Conservation (phyloP, 2,888 invertebrate genomes). For the Trissonchulus sp. region DNA sequence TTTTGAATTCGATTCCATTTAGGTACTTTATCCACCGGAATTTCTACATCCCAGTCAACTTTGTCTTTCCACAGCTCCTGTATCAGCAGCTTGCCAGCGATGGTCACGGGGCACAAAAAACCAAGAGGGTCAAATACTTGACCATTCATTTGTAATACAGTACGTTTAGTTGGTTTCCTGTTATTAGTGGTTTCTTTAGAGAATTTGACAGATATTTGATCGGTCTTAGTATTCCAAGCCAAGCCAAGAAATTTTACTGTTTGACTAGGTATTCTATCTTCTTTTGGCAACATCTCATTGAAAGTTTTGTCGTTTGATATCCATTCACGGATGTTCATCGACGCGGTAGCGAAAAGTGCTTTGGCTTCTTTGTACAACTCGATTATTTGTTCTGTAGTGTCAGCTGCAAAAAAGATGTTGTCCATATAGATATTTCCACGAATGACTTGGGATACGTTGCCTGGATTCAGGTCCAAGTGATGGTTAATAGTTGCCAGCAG, state of each 20-base stretch:
- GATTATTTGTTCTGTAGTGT: background rate
- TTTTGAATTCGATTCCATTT: background rate
- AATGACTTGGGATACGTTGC: background rate
- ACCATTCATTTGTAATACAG: background rate
- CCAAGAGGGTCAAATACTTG: background rate
- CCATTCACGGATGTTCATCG: conserved; percentile 4
- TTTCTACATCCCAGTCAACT: conserved; percentile 3
- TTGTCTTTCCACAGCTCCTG: background rate
- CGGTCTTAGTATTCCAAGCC: background rate
- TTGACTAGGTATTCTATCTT: background rate
- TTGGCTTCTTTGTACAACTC: background rate
- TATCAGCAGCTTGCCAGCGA: background rate
- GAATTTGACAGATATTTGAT: background rate
- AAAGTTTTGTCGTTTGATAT: conserved; percentile 3
- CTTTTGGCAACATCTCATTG: background rate
- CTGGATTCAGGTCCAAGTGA: conserved; percentile 13
- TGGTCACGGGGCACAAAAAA: background rate
- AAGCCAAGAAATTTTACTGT: background rate
- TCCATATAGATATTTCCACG: conserved; percentile 2
- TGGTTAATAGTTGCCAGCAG: conserved; percentile 33
- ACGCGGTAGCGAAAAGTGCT: background rate
- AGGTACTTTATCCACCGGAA: background rate
- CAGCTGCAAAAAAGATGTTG: background rate
- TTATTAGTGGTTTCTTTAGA: background rate
- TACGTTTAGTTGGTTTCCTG: background rate